Percentiles rank a stretch among this genome's conserved stretches.
Evolutionary conservation across 2,888 invertebrate species (phyloP).

Genomic region (Machimus rusticus): DNA sequence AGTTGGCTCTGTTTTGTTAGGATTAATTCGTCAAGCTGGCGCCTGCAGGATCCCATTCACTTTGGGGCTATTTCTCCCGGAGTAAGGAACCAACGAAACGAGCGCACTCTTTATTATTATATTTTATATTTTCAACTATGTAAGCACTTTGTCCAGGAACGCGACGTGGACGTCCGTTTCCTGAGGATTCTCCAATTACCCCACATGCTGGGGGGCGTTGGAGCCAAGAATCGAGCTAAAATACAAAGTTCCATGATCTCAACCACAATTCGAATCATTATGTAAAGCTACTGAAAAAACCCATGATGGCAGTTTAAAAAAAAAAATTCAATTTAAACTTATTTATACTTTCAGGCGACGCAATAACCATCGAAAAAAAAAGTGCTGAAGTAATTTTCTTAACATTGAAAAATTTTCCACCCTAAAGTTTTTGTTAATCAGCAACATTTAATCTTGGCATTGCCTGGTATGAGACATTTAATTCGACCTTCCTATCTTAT

Average conservation of each 20-base stretch:
- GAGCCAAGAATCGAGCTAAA: neutral
- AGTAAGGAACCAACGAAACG: neutral
- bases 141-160: neutral
- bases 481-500: neutral
- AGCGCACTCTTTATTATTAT: neutral
- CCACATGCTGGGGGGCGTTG: neutral
- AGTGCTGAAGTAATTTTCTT: neutral
- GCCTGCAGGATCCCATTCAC: conserved; percentile 28
- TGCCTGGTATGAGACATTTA: neutral
- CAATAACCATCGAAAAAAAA: neutral
- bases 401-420: neutral
- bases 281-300: neutral
- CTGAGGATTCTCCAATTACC: neutral
- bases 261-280: neutral
- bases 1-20: conserved; percentile 40
- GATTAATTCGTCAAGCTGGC: conserved; percentile 41
- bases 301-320: neutral
- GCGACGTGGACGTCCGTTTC: neutral
- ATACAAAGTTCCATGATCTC: neutral
- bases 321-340: neutral
- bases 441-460: neutral
- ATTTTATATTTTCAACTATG: neutral
- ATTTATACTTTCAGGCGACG: neutral
- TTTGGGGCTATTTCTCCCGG: neutral
- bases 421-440: neutral